phyloP scores from a whole-genome alignment of 2,888 invertebrate genomes.

The Anarsia innoxiella region DNA sequence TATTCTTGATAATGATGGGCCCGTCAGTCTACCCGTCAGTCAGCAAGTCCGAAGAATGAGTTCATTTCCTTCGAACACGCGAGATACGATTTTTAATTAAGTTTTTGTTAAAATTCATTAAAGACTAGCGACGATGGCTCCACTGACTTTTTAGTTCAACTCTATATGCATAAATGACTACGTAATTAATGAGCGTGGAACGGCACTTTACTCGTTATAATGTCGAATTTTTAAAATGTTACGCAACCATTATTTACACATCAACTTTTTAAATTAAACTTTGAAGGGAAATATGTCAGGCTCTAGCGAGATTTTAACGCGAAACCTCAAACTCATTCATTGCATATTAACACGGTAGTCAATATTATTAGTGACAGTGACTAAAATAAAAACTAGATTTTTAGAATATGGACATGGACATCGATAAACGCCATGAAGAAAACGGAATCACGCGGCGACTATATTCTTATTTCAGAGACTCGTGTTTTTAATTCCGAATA shows the following conservation, averaged over 20 bases:
- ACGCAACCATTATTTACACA: conserved; percentile 36
- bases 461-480: too few relatives aligned
- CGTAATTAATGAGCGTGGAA: conserved; percentile 63
- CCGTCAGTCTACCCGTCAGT: conserved; percentile 68
- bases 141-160: conserved; percentile 28
- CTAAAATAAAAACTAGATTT: too few relatives aligned
- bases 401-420: background rate
- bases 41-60: conserved; percentile 68
- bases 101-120: conserved; percentile 75
- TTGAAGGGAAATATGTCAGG: conserved; percentile 17
- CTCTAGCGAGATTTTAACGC: conserved; percentile 3
- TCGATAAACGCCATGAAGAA: too few relatives aligned
- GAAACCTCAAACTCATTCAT: background rate
- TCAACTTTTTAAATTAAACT: conserved; percentile 46
- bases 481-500: background rate
- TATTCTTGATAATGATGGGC: conserved; percentile 55
- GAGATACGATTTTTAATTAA: conserved; percentile 75
- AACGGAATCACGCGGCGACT: too few relatives aligned
- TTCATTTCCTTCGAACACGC: conserved; percentile 73
- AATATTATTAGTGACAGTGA: too few relatives aligned
- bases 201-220: conserved; percentile 37
- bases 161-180: conserved; percentile 62
- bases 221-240: conserved; percentile 44
- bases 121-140: conserved; percentile 52
- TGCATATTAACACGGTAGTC: too few relatives aligned